Conservation (phyloP, 1,140 invertebrate genomes). For the Rhynchophorus ferrugineus region DNA sequence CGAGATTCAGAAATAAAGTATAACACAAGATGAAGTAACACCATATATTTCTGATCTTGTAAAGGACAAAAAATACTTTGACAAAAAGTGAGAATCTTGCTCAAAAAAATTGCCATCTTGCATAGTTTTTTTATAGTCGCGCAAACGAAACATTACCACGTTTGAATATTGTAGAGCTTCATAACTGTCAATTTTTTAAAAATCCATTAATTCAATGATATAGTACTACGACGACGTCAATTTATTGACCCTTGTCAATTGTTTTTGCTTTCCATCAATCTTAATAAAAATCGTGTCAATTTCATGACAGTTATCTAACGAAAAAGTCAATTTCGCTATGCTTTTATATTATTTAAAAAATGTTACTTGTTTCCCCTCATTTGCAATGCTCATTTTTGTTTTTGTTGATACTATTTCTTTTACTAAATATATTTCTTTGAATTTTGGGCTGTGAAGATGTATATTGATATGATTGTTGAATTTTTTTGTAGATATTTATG, state of each 20-base stretch:
- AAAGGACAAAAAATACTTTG: slow-evolving; percentile 17
- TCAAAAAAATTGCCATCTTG: slow-evolving; percentile 31
- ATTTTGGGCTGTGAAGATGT: slow-evolving; percentile 36
- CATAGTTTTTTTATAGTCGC: slow-evolving; percentile 7
- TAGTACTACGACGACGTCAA: not conserved
- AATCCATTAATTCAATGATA: not conserved
- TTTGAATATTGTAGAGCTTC: slow-evolving; percentile 5
- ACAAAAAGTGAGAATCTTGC: slow-evolving; percentile 32
- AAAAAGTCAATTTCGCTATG: slow-evolving; percentile 13
- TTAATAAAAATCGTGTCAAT: slow-evolving; percentile 5
- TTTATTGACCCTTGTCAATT: not conserved
- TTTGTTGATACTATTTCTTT: slow-evolving; percentile 13
- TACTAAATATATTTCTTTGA: slow-evolving; percentile 23
- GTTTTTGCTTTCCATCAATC: not conserved
- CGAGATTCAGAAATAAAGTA: not conserved
- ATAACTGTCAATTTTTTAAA: slow-evolving; percentile 3
- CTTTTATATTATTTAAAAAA: slow-evolving; percentile 14
- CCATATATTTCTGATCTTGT: slow-evolving; percentile 6
- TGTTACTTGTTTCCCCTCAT: slow-evolving; percentile 5
- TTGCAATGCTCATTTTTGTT: not conserved
- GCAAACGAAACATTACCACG: not conserved
- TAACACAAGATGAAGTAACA: too few species aligned
- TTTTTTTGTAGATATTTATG: slow-evolving; percentile 28
- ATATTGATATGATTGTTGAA: slow-evolving; percentile 29
- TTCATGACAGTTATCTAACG: slow-evolving; percentile 11